phyloP scores from a whole-genome alignment of 2,113 vertebrate genomes.

The Phyllostomus discolor region DNA sequence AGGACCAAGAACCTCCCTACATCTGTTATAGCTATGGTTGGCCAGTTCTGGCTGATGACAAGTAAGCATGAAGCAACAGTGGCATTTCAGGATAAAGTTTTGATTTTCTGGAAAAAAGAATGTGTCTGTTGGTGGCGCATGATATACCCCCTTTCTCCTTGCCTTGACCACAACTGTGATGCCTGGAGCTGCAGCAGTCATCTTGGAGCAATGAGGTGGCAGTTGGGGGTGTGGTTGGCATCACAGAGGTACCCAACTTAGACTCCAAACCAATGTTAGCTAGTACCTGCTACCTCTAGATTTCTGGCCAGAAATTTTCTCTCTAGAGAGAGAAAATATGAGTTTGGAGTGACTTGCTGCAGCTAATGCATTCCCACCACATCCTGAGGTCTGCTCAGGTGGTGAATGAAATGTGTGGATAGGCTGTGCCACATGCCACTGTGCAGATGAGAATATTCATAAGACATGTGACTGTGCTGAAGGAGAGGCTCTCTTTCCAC shows the following conservation, averaged over 20 bases:
- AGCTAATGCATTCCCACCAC: background rate
- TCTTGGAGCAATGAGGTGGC: background rate
- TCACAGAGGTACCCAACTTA: background rate
- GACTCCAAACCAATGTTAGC: background rate
- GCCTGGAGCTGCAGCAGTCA: background rate
- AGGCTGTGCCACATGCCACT: background rate
- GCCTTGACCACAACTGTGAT: background rate
- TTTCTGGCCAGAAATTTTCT: too few relatives aligned
- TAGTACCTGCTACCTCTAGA: background rate
- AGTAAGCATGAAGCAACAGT: background rate
- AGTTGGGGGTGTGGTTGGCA: too few relatives aligned
- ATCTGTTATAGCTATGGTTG: background rate
- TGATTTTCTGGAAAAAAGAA: background rate
- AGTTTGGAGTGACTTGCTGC: background rate
- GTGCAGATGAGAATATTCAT: background rate
- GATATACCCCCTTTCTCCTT: background rate
- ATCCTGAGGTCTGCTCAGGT: background rate
- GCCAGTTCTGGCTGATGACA: background rate
- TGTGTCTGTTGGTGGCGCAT: too few relatives aligned
- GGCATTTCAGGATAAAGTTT: background rate
- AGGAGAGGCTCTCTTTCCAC: background rate
- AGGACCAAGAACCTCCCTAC: background rate
- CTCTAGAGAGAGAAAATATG: background rate
- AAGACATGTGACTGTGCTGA: background rate
- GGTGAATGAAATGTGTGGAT: fast-evolving